Base-by-base conservation (phyloP, 2,113 vertebrate species). In the Carassius auratus region DNA sequence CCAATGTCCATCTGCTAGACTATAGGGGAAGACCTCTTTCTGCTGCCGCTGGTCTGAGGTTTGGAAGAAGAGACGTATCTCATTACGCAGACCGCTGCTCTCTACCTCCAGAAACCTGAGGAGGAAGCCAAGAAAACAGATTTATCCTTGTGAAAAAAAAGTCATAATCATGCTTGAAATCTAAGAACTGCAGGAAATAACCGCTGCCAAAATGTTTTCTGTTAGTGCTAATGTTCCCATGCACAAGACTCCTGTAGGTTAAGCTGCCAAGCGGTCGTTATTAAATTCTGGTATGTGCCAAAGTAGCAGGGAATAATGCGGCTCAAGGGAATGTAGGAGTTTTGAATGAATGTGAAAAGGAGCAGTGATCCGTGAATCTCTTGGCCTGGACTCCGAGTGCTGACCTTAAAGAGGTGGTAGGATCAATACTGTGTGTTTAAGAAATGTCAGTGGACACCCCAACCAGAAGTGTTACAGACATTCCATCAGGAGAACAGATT, bases 1-100 rank as follows among this genome's bases (percentile, higher is more conserved):
- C 96, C 96, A 97, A 90, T 94, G 96, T 81, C 94, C 94, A 88
- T 97, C 96, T 84, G 96, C 96, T 93, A 97, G 88, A 90, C 95
- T 95, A 83, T 97, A 97, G 38, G 96, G 96, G 90, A 97, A 97
- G 61, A 96, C 93, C 93, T 97, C 96, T 0, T 94, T 96, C 91
- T 94, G 96, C 38, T 95, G 94, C 55, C 88, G 95, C 86, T 94
- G 94, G 33, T 91, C 94, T 86, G 91, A 90, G 5, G 95, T 93
- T 85, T 92, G 94, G 88, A 97, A 97, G 91, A 96, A 96, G 66
- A 97, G 94, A 59, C 96, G 94, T 87, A 97, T 92, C 92, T 97
- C 96, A 92, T 95, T 96, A 83, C 95, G 94, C 90, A 96, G 96
- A 71, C 96, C 96, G 0, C 96, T 97, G 92, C 95, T 97, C 83